Evolutionary conservation across 2,113 vertebrate species (phyloP), one percentile per base, ranked within the genome.

Genomic region (Catharus fuscescens): DNA sequence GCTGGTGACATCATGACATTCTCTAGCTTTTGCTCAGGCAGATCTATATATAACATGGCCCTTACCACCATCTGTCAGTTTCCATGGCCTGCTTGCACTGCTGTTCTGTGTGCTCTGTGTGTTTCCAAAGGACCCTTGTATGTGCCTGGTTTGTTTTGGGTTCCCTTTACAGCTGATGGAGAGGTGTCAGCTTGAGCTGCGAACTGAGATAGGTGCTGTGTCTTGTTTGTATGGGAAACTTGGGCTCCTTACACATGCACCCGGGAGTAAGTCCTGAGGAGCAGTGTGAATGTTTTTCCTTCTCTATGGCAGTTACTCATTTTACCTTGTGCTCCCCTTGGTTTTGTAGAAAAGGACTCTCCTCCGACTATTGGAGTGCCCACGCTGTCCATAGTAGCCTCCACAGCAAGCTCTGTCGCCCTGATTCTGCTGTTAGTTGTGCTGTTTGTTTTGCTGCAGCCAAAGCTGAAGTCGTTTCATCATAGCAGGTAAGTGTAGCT

Each of bases 391-490:
- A 99, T 99, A 48, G 99, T 99, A 94, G 99, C 98, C 16, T 98
- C 99, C 88, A 99, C 99, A 32, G 99, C 99, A 9, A 99, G 99
- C 86, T 99, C 99, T 0, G 99, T 99, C 3, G 98, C 98, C 1
- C 98, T 99, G 92, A 99, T 99, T 93, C 98, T 99, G 86, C 99
- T 99, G 86, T 97, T 99, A 36, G 98, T 99, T 80, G 99, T 99
- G 94, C 97, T 99, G 78, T 99, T 99, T 94, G 99, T 99, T 83
- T 97, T 99, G 89, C 98, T 99, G 90, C 99, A 99, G 97, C 99
- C 99, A 62, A 99, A 99, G 96, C 98, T 99, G 95, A 99, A 99
- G 98, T 99, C 99, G 2, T 99, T 99, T 97, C 99, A 99, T 95
- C 99, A 99, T 29, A 99, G 97, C 98, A 99, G 99, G 99, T 99